These are phyloP conservation scores for Phalangium opilio DNA, from an alignment of 2,888 invertebrate genomes.

Conservation along the genomic window DNA sequence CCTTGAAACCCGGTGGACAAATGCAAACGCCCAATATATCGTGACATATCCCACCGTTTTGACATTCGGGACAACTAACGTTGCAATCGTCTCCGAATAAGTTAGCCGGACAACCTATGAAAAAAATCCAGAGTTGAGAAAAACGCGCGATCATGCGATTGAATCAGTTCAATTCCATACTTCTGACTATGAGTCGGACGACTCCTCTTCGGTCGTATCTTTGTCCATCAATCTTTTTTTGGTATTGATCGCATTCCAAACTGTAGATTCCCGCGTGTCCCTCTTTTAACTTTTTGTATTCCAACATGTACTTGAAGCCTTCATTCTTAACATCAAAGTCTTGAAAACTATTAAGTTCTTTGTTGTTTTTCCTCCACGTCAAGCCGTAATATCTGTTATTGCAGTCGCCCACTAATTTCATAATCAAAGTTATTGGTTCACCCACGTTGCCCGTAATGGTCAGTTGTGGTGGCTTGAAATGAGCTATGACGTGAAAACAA, in stretches of 20 bases:
- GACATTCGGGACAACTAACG: constrained; percentile 5
- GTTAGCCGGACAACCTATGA: constrained; percentile 6
- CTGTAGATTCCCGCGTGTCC: neutral
- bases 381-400: too few species aligned
- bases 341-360: too few species aligned
- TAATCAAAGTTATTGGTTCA: too few species aligned
- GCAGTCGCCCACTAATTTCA: too few species aligned
- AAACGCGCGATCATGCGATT: too few species aligned
- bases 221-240: too few species aligned
- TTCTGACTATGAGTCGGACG: neutral
- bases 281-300: neutral
- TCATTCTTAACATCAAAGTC: too few species aligned
- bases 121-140: neutral
- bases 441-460: too few species aligned
- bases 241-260: neutral
- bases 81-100: constrained; percentile 3
- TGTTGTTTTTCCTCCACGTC: too few species aligned
- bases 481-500: too few species aligned
- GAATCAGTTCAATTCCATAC: neutral
- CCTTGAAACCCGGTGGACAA: constrained; percentile 12
- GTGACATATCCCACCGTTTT: constrained; percentile 11
- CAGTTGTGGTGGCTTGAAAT: too few species aligned
- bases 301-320: too few species aligned
- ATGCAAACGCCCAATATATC: constrained; percentile 8
- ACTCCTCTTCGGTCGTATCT: neutral